phyloP scores from a whole-genome alignment of 2,797 vertebrate genomes.

The Acridotheres tristis region DNA sequence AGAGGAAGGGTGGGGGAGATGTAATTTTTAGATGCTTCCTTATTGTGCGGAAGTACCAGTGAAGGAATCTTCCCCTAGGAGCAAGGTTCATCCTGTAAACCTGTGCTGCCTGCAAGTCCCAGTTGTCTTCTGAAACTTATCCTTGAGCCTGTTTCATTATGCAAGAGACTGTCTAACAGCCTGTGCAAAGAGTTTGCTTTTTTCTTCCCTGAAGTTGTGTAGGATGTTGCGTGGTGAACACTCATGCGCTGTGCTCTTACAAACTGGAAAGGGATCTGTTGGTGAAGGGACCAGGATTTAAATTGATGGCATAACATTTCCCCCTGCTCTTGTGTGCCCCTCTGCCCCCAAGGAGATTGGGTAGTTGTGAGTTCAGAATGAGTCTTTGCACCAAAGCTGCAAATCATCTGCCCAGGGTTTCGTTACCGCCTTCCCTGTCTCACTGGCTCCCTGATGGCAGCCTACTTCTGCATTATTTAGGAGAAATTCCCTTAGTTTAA shows the following conservation, averaged over 20 bases:
- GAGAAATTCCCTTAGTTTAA: neutral
- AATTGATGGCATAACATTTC: conserved; percentile 10
- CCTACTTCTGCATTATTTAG: conserved; percentile 24
- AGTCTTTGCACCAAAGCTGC: neutral
- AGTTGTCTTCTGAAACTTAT: conserved; percentile 14
- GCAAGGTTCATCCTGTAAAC: conserved; percentile 24
- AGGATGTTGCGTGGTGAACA: neutral
- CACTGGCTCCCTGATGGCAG: neutral
- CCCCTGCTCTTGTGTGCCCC: neutral
- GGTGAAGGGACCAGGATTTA: neutral
- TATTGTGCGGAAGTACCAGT: neutral
- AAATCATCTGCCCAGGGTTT: neutral
- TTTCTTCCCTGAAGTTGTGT: neutral
- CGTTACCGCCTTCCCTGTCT: neutral
- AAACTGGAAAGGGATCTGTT: neutral
- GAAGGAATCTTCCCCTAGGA: conserved; percentile 28
- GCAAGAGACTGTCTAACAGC: conserved; percentile 22
- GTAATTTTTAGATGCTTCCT: conserved; percentile 42
- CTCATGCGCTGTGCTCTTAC: neutral
- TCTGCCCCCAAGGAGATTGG: neutral
- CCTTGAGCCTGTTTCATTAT: conserved; percentile 33
- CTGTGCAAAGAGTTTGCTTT: neutral
- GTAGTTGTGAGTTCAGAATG: neutral
- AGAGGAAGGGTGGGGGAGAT: conserved; percentile 28
- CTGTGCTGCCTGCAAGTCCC: conserved; percentile 1